phyloP scores from a whole-genome alignment of 2,888 invertebrate genomes.

The Timema cristinae region DNA sequence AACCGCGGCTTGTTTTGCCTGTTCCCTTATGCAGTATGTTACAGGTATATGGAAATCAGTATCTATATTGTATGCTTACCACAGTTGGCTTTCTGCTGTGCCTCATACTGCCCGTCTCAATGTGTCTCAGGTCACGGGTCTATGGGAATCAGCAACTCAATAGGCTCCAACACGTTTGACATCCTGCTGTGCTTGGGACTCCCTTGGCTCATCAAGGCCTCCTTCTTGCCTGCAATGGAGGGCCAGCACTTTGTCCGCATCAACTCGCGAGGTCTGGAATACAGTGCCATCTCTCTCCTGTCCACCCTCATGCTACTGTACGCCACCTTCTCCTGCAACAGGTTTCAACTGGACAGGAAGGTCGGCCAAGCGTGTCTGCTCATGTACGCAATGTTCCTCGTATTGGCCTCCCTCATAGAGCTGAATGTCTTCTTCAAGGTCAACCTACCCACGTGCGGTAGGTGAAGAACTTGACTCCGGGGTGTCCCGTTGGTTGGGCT shows the following conservation, averaged over 20 bases:
- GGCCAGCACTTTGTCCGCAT: conserved; percentile 81
- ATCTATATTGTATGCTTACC: too few relatives aligned
- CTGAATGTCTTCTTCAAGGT: conserved; percentile 90
- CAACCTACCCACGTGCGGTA: conserved; percentile 76
- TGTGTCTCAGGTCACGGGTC: conserved; percentile 69
- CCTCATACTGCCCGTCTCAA: too few relatives aligned
- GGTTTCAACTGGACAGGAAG: conserved; percentile 79
- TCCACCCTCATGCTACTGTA: conserved; percentile 82
- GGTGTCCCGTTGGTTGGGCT: too few relatives aligned
- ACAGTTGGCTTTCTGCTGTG: too few relatives aligned
- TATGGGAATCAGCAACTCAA: conserved; percentile 88
- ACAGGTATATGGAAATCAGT: too few relatives aligned
- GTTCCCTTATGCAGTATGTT: too few relatives aligned
- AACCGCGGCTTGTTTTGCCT: too few relatives aligned
- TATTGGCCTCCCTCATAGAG: conserved; percentile 85
- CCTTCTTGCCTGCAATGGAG: conserved; percentile 72
- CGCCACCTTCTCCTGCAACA: conserved; percentile 78
- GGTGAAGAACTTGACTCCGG: conserved; percentile 17
- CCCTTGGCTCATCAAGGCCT: conserved; percentile 86
- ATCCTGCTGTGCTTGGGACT: conserved; percentile 81
- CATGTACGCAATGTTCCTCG: conserved; percentile 83
- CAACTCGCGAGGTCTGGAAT: conserved; percentile 86
- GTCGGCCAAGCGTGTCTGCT: conserved; percentile 80
- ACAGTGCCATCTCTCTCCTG: conserved; percentile 83
- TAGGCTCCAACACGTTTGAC: conserved; percentile 87